These are phyloP conservation scores for Leptosomus discolor DNA, from an alignment of 2,113 vertebrate species.

Conservation along the genomic window DNA sequence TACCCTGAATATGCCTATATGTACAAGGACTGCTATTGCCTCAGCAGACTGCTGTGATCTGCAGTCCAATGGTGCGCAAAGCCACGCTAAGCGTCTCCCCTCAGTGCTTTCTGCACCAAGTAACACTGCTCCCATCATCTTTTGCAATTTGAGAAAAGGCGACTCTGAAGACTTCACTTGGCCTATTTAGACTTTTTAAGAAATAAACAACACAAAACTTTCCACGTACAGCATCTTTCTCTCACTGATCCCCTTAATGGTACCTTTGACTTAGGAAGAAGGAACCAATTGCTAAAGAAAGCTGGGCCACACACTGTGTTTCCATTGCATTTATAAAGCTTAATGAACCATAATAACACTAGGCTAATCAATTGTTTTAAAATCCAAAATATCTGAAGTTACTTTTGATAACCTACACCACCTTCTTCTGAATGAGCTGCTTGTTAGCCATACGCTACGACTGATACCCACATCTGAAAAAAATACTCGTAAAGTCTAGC, in stretches of 20 bases:
- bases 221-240: neutral
- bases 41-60: neutral
- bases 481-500: neutral
- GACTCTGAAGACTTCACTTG: neutral
- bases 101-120: neutral
- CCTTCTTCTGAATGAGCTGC: neutral
- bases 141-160: neutral
- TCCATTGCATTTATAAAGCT: neutral
- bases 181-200: neutral
- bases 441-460: neutral
- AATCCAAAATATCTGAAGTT: neutral
- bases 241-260: neutral
- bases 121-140: neutral
- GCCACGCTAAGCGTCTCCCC: fast-evolving
- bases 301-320: neutral
- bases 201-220: neutral
- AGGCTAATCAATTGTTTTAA: neutral
- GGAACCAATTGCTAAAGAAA: neutral
- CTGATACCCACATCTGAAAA: neutral
- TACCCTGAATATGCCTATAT: neutral
- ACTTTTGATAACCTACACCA: neutral
- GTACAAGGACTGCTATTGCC: neutral
- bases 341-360: neutral
- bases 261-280: neutral
- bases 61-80: neutral